A percentile compares a stretch with the other conserved stretches of the same genome.
Conservation (phyloP, 2,888 invertebrate genomes). For the Lasioglossum villosulum region DNA sequence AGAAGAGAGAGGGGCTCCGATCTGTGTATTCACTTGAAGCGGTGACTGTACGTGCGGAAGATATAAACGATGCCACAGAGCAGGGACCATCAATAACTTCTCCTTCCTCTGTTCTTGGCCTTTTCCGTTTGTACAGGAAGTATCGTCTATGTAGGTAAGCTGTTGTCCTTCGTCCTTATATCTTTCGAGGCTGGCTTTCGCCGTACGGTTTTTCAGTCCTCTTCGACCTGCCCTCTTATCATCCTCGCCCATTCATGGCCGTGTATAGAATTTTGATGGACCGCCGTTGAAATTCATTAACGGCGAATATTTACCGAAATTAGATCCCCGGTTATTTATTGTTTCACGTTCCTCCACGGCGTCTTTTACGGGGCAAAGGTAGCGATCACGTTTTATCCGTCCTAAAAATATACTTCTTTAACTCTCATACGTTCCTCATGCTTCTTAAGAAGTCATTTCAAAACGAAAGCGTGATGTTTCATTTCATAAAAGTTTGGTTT, state of each 20-base stretch:
- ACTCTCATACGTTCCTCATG: too few relatives aligned
- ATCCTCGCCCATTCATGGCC: constrained; percentile 32
- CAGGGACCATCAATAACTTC: constrained; percentile 80
- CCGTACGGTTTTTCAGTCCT: constrained; percentile 38
- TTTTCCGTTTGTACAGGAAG: constrained; percentile 60
- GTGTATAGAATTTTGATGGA: constrained; percentile 44
- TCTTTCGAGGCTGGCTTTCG: constrained; percentile 42
- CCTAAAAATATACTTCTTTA: too few relatives aligned
- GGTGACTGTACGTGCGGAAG: constrained; percentile 77
- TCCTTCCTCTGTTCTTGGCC: constrained; percentile 57
- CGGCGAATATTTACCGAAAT: constrained; percentile 6
- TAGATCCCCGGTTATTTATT: background rate
- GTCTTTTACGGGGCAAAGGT: too few relatives aligned
- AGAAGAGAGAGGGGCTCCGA: constrained; percentile 44
- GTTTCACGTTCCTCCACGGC: background rate
- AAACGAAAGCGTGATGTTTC: too few relatives aligned
- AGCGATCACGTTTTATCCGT: too few relatives aligned
- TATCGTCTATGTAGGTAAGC: constrained; percentile 49
- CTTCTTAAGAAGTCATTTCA: too few relatives aligned
- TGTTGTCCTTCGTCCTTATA: constrained; percentile 45
- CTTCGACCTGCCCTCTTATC: constrained; percentile 24
- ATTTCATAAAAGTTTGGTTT: too few relatives aligned
- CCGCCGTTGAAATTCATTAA: constrained; percentile 35
- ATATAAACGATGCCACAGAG: constrained; percentile 79
- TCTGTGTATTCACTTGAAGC: constrained; percentile 74